Conservation (phyloP, 2,888 invertebrate genomes). For the Yponomeuta evonymella region DNA sequence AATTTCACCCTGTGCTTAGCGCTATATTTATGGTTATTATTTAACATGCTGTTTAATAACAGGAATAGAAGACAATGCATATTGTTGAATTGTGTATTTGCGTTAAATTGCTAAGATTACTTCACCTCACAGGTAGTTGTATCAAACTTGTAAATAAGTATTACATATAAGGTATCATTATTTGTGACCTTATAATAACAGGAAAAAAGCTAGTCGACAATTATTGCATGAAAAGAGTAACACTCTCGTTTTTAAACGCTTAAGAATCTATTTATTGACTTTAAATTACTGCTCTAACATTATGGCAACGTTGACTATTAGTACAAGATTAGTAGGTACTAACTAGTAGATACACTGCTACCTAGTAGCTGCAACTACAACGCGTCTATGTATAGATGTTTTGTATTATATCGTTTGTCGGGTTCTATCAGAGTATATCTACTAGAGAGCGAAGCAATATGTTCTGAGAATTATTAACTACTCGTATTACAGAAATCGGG, state of each 20-base stretch:
- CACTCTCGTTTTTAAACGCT: background rate
- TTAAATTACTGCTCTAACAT: background rate
- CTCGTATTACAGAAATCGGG: background rate
- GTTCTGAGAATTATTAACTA: background rate
- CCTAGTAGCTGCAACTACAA: background rate
- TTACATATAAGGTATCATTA: background rate
- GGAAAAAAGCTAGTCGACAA: background rate
- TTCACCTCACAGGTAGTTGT: background rate
- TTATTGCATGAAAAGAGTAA: background rate
- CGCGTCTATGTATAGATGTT: background rate
- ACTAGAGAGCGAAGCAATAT: background rate
- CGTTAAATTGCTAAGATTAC: background rate
- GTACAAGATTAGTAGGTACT: background rate
- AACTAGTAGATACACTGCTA: background rate
- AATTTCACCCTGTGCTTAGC: slow-evolving; percentile 52
- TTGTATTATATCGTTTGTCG: background rate
- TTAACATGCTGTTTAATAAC: slow-evolving; percentile 3
- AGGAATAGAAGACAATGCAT: slow-evolving; percentile 7
- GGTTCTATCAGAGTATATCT: background rate
- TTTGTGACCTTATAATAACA: background rate
- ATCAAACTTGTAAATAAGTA: background rate
- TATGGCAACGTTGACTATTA: slow-evolving; percentile 1
- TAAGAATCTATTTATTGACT: slow-evolving; percentile 4
- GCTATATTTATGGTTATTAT: slow-evolving; percentile 33
- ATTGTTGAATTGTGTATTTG: background rate